Conservation (phyloP, 2,797 vertebrate species). For the Setipinna tenuifilis region DNA sequence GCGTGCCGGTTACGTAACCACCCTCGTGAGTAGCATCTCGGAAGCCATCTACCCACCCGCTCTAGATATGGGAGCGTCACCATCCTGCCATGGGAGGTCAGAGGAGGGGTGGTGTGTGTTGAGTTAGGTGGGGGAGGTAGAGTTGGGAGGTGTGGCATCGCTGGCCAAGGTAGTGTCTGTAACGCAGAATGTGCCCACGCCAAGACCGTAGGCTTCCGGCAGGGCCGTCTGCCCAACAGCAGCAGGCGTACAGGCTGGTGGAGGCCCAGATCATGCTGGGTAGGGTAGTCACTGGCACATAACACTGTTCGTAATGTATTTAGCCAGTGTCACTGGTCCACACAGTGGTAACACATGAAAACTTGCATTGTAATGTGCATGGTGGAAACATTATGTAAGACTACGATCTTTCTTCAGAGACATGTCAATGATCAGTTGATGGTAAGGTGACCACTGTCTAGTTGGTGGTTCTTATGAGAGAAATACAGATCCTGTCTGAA, state of each 20-base stretch:
- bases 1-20: slow-evolving; percentile 72
- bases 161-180: slow-evolving; percentile 24
- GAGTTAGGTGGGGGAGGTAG: slow-evolving; percentile 32
- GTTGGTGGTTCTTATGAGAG: neutral
- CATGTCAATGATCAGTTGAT: neutral
- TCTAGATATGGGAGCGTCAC: slow-evolving; percentile 53
- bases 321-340: neutral
- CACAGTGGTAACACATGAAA: neutral
- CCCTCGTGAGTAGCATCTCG: slow-evolving; percentile 66
- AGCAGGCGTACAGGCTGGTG: slow-evolving; percentile 13
- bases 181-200: slow-evolving; percentile 27
- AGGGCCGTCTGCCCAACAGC: slow-evolving; percentile 31
- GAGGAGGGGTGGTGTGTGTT: slow-evolving; percentile 25
- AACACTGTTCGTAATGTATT: neutral
- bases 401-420: neutral
- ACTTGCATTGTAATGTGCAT: neutral
- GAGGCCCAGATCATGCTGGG: neutral
- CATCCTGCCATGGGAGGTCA: neutral
- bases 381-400: neutral
- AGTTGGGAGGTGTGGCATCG: slow-evolving; percentile 27
- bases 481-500: neutral
- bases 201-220: slow-evolving; percentile 39
- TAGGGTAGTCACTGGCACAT: neutral
- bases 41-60: slow-evolving; percentile 51
- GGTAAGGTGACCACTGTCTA: neutral